phyloP scores from a whole-genome alignment of 2,888 invertebrate species.

The Chelonus formosanus region DNA sequence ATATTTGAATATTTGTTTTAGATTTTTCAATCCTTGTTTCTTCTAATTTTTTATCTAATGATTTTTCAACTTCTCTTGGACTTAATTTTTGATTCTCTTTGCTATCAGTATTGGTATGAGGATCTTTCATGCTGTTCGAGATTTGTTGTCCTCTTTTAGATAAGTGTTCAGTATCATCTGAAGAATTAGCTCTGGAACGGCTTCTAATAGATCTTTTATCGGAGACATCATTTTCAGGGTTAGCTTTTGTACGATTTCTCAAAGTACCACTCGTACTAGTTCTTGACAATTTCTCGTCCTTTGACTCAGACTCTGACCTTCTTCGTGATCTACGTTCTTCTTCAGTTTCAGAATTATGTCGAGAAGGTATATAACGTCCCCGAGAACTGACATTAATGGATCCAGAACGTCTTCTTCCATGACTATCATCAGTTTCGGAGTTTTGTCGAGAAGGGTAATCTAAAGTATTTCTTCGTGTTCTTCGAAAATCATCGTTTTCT shows the following conservation, averaged over 20 bases:
- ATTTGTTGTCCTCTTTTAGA: not conserved
- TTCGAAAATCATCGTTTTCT: constrained; percentile 36
- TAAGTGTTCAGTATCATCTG: constrained; percentile 54
- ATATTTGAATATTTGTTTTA: not conserved
- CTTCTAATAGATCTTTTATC: constrained; percentile 43
- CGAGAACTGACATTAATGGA: constrained; percentile 18
- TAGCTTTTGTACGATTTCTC: constrained; percentile 47
- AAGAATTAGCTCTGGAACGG: constrained; percentile 53
- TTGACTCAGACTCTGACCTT: constrained; percentile 39
- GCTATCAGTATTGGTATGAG: constrained; percentile 21
- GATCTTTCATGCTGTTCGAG: constrained; percentile 9
- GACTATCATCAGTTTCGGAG: constrained; percentile 26
- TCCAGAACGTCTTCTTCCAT: constrained; percentile 10
- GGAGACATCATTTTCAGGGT: constrained; percentile 54
- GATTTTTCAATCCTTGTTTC: not conserved
- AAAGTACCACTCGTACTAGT: constrained; percentile 26
- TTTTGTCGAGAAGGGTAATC: constrained; percentile 29
- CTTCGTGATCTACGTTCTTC: constrained; percentile 35
- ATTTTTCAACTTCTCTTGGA: constrained; percentile 4
- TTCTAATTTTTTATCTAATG: not conserved
- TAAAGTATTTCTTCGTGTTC: constrained; percentile 27
- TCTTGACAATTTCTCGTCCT: constrained; percentile 19
- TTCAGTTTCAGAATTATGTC: constrained; percentile 29
- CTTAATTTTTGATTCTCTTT: constrained; percentile 10
- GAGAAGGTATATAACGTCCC: constrained; percentile 6